Evolutionary conservation across 2,888 invertebrate species (phyloP).

Genomic region (Dolichopus griseipennis): DNA sequence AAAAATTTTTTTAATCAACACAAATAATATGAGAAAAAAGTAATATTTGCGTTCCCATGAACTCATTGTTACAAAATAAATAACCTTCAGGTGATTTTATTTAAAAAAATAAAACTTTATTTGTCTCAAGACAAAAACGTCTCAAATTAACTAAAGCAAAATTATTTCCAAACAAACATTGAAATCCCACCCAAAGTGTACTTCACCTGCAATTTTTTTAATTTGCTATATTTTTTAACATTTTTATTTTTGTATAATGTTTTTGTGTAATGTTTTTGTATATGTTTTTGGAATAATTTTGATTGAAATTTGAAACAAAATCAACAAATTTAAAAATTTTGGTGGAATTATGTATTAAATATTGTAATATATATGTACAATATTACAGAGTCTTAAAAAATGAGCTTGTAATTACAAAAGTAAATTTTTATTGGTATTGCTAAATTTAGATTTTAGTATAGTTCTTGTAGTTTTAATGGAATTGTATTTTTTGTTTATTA

Average conservation of each 20-base stretch:
- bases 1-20: not conserved
- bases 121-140: not conserved
- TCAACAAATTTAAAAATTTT: not conserved
- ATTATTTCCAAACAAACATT: not conserved
- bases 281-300: not conserved
- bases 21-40: not conserved
- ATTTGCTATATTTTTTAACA: not conserved
- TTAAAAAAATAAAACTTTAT: not conserved
- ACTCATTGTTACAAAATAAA: not conserved
- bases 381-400: not conserved
- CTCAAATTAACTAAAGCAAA: not conserved
- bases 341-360: not conserved
- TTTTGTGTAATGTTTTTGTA: no score
- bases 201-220: not conserved
- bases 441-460: no score
- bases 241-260: not conserved
- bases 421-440: no score
- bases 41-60: not conserved
- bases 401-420: no score
- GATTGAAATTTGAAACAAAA: conserved; percentile 1
- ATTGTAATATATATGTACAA: not conserved
- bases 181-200: not conserved
- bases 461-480: no score
- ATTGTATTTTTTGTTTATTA: no score
- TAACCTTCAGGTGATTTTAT: not conserved